Base-by-base conservation (phyloP, 2,113 vertebrate species). In the Hymenochirus boettgeri region DNA sequence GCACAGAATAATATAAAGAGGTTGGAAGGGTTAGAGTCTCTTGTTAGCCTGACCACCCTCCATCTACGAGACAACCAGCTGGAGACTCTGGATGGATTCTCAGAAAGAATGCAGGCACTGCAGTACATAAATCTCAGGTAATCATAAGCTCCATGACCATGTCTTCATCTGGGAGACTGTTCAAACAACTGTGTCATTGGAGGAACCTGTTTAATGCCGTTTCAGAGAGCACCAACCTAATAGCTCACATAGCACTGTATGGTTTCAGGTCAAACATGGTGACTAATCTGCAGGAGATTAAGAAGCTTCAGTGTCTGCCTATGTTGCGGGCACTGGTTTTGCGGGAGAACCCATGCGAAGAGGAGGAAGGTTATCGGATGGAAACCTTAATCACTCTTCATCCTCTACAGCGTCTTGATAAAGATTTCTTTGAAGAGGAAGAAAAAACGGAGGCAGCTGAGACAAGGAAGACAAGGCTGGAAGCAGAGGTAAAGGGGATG, bases 11-110 rank as follows among this genome's bases (percentile, higher is more conserved):
- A 25, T 8, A 85, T 97, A 75, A 88, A 53, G 50, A 78, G 17
- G 17, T 80, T 99, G 13, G 88, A 92, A 69, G 92, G 86, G 61
- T 79, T 97, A 35, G 89, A 90, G 46, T 77, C 53, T 12, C 77
- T 96, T 0, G 81, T 75, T 45, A 70, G 76, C 42, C 86, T 99
- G 58, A 86, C 80, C 17, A 89, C 75, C 5, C 81, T 99, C 72
- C 93, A 99, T 64, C 86, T 99, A 39, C 85, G 93, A 74, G 89
- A 94, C 77, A 99, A 99, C 80, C 82, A 85, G 63, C 77, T 99
- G 1, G 77, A 87, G 55, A 79, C 61, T 33, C 73, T 99, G 71
- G 76, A 85, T 10, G 95, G 94, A 61, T 90, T 99, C 70, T 87
- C 74, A 13, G 35, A 71, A 3, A 82, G 72, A 42, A 88, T 98